These are phyloP conservation scores for Nemapogon koenigi DNA, from an alignment of 2,888 invertebrate species.

Conservation along the genomic window DNA sequence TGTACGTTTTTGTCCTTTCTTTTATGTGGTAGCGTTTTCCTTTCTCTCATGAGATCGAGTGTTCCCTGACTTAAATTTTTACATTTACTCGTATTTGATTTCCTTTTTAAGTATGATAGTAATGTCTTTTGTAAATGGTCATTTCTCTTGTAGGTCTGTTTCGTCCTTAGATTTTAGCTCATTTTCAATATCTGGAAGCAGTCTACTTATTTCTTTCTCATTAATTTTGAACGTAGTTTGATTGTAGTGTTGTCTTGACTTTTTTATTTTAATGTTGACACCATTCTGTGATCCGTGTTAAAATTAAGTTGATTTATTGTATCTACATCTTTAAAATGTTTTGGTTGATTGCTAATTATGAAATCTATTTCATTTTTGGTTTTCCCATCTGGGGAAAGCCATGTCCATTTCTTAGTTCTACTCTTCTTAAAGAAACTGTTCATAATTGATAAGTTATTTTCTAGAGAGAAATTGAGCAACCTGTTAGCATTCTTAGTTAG, in stretches of 20 bases:
- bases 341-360: slow-evolving; percentile 1
- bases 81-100: too few species aligned
- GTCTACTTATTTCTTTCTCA: too few species aligned
- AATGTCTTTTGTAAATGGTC: too few species aligned
- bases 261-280: background rate
- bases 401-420: slow-evolving; percentile 4
- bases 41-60: too few species aligned
- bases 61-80: too few species aligned
- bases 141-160: too few species aligned
- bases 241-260: background rate
- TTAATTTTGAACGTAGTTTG: too few species aligned
- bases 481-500: background rate
- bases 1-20: too few species aligned
- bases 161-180: too few species aligned
- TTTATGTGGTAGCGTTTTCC: too few species aligned
- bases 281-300: background rate
- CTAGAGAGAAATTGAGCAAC: background rate
- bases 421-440: background rate
- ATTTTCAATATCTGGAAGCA: too few species aligned
- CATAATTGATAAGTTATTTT: background rate
- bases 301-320: slow-evolving; percentile 1
- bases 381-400: slow-evolving; percentile 8
- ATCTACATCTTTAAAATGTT: background rate
- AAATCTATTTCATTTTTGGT: slow-evolving; percentile 8
- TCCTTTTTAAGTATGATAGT: too few species aligned